Base-by-base conservation (phyloP, 2,888 invertebrate genomes). In the Microplitis manilae region DNA sequence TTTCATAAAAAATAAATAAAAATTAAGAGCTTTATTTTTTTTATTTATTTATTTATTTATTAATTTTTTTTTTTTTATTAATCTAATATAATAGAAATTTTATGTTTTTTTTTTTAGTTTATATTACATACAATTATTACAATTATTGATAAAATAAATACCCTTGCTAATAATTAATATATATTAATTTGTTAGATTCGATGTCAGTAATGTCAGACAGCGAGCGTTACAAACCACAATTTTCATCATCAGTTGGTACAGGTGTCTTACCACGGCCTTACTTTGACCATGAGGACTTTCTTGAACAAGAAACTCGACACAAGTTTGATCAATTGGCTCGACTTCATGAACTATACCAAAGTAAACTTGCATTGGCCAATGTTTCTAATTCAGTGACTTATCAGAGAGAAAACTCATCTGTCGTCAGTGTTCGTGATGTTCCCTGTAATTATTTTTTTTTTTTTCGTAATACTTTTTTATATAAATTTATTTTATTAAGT, bases 321-420 rank as follows among this genome's bases (percentile, higher is more conserved):
- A 93, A 95, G 91, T 94, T 96, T 85, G 96, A 96, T 87, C 95
- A 96, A 89, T 91, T 96, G 85, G 94, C 96, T 80, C 94, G 94
- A 81, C 91, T 96, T 82, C 95, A 96, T 84, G 96, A 96, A 90
- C 92, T 96, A 68, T 96, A 96, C 87, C 94, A 95, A 83, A 95
- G 95, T 81, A 93, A 95, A 86, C 91, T 95, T 84, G 94, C 95
- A 76, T 93, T 95, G 90, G 95, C 95, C 38, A 94, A 93, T 86
- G 93, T 94, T 68, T 92, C 93, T 68, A 91, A 93, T 86, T 93
- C 94, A 15, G 92, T 93, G 78, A 92, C 93, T 78, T 93, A 92
- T 85, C 92, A 93, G 84, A 87, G 90, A 80, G 90, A 89, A 83
- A 90, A 89, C 76, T 89, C 88, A 60, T 87, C 88, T 64, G 85